Evolutionary conservation across 2,113 vertebrate genomes (phyloP).

Genomic region (Dryoscopus gambensis): DNA sequence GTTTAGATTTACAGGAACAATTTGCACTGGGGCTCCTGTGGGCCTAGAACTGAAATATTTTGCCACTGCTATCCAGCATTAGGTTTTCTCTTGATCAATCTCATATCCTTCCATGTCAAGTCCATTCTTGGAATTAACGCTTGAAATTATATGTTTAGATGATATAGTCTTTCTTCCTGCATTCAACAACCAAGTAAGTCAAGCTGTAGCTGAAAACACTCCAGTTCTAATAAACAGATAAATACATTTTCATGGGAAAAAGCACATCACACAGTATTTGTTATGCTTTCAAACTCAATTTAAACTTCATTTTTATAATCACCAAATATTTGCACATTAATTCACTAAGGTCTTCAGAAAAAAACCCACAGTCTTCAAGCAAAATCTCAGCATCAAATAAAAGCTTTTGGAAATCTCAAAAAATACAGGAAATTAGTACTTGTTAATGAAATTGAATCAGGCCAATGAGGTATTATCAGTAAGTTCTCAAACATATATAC

Average conservation of each 20-base stretch:
- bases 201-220: neutral
- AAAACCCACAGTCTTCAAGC: neutral
- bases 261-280: neutral
- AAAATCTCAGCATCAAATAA: neutral
- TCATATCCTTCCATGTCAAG: constrained; percentile 40
- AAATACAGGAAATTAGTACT: neutral
- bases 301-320: neutral
- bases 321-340: neutral
- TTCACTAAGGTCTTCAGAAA: neutral
- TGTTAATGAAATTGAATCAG: neutral
- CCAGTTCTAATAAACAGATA: neutral
- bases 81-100: constrained; percentile 71
- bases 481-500: neutral
- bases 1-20: constrained; percentile 76
- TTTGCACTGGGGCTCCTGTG: constrained; percentile 69
- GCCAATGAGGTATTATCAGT: neutral
- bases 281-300: neutral
- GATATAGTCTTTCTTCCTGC: neutral
- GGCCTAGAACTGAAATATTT: constrained; percentile 67
- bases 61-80: constrained; percentile 55
- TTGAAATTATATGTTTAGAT: constrained; percentile 39
- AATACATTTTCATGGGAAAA: neutral
- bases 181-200: neutral
- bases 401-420: neutral
- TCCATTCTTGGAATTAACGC: constrained; percentile 55